Percentiles rank a stretch among this genome's conserved stretches.
phyloP scores from a whole-genome alignment of 2,888 invertebrate genomes.

The Ctenicera cuprea region DNA sequence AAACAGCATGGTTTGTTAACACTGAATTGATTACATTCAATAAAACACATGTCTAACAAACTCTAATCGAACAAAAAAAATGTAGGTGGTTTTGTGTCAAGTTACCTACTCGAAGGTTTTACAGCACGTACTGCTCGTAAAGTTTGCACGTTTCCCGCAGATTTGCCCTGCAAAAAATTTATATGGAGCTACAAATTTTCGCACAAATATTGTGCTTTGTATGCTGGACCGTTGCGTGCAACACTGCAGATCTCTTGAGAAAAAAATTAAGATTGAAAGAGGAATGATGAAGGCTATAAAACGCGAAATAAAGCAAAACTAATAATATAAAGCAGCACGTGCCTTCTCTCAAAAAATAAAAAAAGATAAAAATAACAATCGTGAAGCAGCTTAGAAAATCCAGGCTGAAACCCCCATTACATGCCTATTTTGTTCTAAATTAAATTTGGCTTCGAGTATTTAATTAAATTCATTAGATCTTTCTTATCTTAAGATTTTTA shows the following conservation, averaged over 20 bases:
- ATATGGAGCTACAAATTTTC: slow-evolving; percentile 7
- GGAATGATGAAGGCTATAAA: slow-evolving; percentile 3
- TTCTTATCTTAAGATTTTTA: too few relatives aligned
- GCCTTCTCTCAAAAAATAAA: not conserved
- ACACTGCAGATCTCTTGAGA: not conserved
- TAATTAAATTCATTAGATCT: too few relatives aligned
- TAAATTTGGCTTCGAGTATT: too few relatives aligned
- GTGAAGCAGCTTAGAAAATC: too few relatives aligned
- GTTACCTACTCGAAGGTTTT: not conserved
- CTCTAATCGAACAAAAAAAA: too few relatives aligned
- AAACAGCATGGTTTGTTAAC: not conserved
- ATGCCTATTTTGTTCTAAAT: too few relatives aligned
- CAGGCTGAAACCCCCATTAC: too few relatives aligned
- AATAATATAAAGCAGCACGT: not conserved
- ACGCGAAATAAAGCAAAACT: not conserved
- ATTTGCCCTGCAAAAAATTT: slow-evolving; percentile 7
- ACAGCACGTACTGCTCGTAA: slow-evolving; percentile 8
- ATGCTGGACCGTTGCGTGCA: not conserved
- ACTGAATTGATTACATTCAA: too few relatives aligned
- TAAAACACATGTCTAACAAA: too few relatives aligned
- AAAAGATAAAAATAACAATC: too few relatives aligned
- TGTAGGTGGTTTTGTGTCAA: too few relatives aligned
- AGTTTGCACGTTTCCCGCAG: not conserved
- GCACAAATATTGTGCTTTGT: not conserved
- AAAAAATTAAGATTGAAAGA: slow-evolving; percentile 8